Evolutionary conservation across 37 sponge, comb jelly and placozoan genomes (phyloP), one percentile per base, ranked within the genome.

Genomic region (Cliona cf. orientalis): DNA sequence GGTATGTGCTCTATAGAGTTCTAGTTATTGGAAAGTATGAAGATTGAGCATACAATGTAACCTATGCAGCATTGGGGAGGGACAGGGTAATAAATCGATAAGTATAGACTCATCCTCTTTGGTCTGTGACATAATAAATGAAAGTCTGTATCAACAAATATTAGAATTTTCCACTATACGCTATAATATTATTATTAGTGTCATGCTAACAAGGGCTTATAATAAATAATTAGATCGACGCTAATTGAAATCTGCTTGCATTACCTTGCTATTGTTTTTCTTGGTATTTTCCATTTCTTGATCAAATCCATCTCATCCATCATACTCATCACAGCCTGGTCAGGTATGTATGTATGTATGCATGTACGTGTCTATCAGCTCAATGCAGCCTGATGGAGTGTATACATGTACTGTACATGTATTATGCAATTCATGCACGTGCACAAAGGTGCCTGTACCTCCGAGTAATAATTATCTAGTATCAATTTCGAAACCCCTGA

Each of bases 271-370:
- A 94, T 73, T 2, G 81, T 85, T 0, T 75, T 69, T 43, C 36
- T 44, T 19, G 74, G 66, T 23, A 94, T 55, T 66, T 82, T 83
- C 88, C 88, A 90, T 28, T 53, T 66, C 26, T 75, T 90, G 49
- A 90, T 79, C 38, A 94, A 67, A 5, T 73, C 79, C 81, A 94
- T 70, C 19, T 86, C 91, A 59, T 80, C 35, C 46, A 84, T 81
- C 90, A 94, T 87, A 66, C 82, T 75, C 28, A 80, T 69, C 35
- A 87, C 70, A 55, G 75, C 70, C 88, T 87, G 58, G 22, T 29
- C 3, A 38, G 4, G 23, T 19, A 33, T 5, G 46, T 11, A 67
- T 29, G 36, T n/a, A n/a, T 62, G 11, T 49, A 49, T 49, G 55
- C 17, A 17, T 49, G 55, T n/a, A n/a, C n/a, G n/a, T n/a, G n/a